Conservation (phyloP, 2,888 invertebrate genomes). For the Phaedon cochleariae region DNA sequence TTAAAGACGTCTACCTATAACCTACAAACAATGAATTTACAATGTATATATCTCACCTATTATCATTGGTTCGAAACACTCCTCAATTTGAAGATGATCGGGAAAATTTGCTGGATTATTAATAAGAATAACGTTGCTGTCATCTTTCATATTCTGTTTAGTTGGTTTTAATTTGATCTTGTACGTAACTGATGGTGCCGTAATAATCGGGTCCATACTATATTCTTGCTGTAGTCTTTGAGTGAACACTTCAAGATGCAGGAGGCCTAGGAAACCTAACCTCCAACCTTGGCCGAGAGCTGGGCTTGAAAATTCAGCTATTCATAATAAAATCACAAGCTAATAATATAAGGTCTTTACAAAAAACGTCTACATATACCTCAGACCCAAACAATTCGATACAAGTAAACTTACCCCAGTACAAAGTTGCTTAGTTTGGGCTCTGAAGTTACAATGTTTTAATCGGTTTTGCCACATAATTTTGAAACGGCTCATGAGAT, state of each 20-base stretch:
- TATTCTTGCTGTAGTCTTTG: conserved; percentile 87
- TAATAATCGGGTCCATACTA: conserved; percentile 81
- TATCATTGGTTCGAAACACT: conserved; percentile 88
- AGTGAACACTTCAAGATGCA: conserved; percentile 89
- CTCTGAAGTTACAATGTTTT: too few relatives aligned
- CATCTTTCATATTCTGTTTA: conserved; percentile 74
- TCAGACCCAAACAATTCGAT: too few relatives aligned
- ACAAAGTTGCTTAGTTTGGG: too few relatives aligned
- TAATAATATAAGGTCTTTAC: too few relatives aligned
- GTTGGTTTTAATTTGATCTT: conserved; percentile 79
- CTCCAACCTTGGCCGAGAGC: conserved; percentile 91
- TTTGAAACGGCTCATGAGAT: too few relatives aligned
- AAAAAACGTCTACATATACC: too few relatives aligned
- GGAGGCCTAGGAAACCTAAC: conserved; percentile 83
- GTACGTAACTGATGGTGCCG: conserved; percentile 88
- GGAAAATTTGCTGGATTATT: conserved; percentile 83
- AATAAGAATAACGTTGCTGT: conserved; percentile 69
- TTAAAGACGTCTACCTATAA: too few relatives aligned
- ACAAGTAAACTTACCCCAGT: too few relatives aligned
- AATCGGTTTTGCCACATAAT: too few relatives aligned
- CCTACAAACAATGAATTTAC: too few relatives aligned
- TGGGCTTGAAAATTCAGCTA: conserved; percentile 66
- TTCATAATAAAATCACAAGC: background rate
- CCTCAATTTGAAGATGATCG: conserved; percentile 70
- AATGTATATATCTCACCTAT: conserved; percentile 65